Base-by-base conservation (phyloP, 2,888 invertebrate species). In the Troilus luridus region DNA sequence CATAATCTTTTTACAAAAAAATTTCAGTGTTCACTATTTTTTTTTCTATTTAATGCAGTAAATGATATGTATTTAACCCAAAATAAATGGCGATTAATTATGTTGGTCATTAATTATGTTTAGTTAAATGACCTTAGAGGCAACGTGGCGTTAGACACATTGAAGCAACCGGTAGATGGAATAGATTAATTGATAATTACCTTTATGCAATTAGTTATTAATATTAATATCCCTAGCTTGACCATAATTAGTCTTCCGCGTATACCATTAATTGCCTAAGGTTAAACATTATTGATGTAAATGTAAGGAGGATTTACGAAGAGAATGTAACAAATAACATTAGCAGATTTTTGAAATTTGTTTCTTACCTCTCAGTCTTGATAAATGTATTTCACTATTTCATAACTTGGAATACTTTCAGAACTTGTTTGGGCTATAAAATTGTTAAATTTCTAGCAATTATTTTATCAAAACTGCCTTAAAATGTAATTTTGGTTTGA, bases 141-240 rank as follows among this genome's bases (percentile, higher is more conserved):
- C 27, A 77, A 77, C 41, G 41, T 77, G 14, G 27, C 11, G 8
- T 77, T 77, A 77, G 19, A 41, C 2, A 41, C 17, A 77, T 41
- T 41, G 72, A 77, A 41, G 72, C 72, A 41, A 27, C 17, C 7
- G 41, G 0, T 77, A 77, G 41, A 41, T 24, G 19, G 27, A 7
- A 77, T 77, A 77, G 41, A 77, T 41, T 77, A 77, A 77, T 77
- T 41, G 9, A 14, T 77, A 77, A 77, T 77, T 77, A 77, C 17
- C 72, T 17, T 41, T 8, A 17, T 0, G 17, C 41, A 77, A 41
- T 77, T 77, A 24, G 24, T 77, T 77, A 77, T 77, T 17, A 77
- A 77, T 77, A 77, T 77, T 77, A 27, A 72, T 72, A 72, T n/a
- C 72, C 41, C 72, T 77, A 0, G 17, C 27, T 41, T 77, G 0